Conservation (phyloP, 2,797 vertebrate species). For the Coranthus polyacanthus region DNA sequence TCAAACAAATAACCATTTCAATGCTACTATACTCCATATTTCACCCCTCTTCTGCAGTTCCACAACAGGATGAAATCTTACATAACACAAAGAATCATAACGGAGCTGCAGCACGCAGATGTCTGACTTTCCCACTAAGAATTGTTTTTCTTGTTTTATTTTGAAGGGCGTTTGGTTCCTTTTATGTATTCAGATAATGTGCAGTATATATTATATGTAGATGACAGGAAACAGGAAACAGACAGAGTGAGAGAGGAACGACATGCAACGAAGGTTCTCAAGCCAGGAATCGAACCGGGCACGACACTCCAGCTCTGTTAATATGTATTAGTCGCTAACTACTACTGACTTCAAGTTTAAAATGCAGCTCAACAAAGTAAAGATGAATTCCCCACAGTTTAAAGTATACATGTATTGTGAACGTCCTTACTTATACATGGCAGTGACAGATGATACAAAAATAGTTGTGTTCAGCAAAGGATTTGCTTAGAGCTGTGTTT, state of each 20-base stretch:
- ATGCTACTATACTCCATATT: background rate
- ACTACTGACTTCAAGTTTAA: constrained; percentile 25
- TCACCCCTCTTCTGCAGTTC: background rate
- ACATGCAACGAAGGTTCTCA: background rate
- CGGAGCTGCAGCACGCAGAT: constrained; percentile 22
- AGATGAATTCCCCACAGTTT: constrained; percentile 8
- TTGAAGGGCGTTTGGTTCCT: background rate
- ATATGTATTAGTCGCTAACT: background rate
- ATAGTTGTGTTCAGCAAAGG: background rate
- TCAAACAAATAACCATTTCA: background rate
- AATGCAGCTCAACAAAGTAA: background rate
- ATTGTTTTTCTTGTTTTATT: background rate
- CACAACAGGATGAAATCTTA: constrained; percentile 13
- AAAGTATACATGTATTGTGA: background rate
- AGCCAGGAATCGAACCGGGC: background rate
- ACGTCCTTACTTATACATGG: background rate
- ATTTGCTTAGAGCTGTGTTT: background rate
- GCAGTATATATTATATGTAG: background rate
- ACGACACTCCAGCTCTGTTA: constrained; percentile 4
- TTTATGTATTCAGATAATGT: no score
- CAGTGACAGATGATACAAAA: background rate
- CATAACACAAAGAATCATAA: constrained; percentile 28
- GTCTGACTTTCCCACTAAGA: background rate
- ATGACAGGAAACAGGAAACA: no score
- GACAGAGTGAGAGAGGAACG: background rate